Conservation (phyloP, 2,113 vertebrate species). For the Neoarius graeffei region DNA sequence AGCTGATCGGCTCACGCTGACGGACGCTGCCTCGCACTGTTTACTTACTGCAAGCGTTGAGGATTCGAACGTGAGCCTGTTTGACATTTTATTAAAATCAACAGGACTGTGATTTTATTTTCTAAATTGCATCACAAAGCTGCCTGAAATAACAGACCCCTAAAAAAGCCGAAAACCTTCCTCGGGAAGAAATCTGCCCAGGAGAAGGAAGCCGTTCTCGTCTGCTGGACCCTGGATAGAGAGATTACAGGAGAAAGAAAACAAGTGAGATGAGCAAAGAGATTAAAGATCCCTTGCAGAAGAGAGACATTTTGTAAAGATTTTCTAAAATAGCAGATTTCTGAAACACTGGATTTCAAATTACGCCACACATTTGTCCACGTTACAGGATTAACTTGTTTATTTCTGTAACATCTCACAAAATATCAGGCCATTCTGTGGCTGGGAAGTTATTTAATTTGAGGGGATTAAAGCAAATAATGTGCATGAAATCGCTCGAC, state of each 20-base stretch:
- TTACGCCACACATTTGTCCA: neutral
- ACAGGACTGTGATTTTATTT: neutral
- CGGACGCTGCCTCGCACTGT: neutral
- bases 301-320: neutral
- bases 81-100: neutral
- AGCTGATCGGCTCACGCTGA: constrained; percentile 30
- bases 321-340: neutral
- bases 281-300: neutral
- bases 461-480: too few species aligned
- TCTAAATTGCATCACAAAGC: neutral
- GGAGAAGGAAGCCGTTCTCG: neutral
- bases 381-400: neutral
- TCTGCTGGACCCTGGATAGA: neutral
- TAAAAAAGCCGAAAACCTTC: neutral
- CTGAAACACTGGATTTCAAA: neutral
- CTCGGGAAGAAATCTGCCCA: neutral
- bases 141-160: neutral
- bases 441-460: too few species aligned
- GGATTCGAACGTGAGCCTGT: neutral
- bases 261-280: neutral
- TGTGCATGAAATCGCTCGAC: too few species aligned
- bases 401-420: too few species aligned
- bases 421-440: too few species aligned
- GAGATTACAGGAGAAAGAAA: neutral
- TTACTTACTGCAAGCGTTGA: too few species aligned